Evolutionary conservation across 2,888 invertebrate genomes (phyloP), one percentile per base, ranked within the genome.

Genomic region (Drosophila stalkeri): DNA sequence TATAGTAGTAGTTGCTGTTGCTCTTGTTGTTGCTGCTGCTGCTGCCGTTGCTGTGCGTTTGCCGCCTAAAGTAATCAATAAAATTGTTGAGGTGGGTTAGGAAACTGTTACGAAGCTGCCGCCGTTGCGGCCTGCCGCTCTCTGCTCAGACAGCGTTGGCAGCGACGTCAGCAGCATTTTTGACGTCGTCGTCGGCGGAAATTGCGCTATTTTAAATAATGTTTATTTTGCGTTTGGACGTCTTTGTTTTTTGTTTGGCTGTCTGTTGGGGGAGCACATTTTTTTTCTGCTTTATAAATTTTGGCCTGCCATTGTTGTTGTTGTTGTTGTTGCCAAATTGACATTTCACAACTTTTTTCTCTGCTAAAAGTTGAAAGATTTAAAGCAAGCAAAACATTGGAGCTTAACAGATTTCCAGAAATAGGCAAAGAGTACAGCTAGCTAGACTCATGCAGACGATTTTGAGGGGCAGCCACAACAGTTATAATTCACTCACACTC

Each of bases 1-100:
- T 68, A 39, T 63, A 23, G 46, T 51, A 37, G 51, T 39, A 47
- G 65, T 56, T 61, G 56, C 63, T 54, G 47, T 4, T 57, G 69
- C 27, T 65, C 39, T 33, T 65, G 18, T 18, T 64, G 37, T 18
- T 59, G 64, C 56, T 69, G 61, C 56, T 52, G 66, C 14, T 49
- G 64, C 47, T 65, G 75, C 49, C 69, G 70, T 43, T 71, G 68
- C 64, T 70, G 79, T 77, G 80, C 82, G 81, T 85, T 83, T 85
- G 88, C 87, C 87, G 86, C 87, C 83, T 90, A 87, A 86, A 89
- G 88, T 86, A 91, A 92, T 92, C 92, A 92, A 92, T 92, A 92
- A 92, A 92, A 92, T 92, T 92, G 92, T 92, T 92, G 92, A 92
- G 92, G 92, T 92, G 92, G 92, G 92, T 92, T 92, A 92, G 91